Conservation (phyloP, 35 echinoderm and acorn worm genomes). For the Apostichopus parvimensis region DNA sequence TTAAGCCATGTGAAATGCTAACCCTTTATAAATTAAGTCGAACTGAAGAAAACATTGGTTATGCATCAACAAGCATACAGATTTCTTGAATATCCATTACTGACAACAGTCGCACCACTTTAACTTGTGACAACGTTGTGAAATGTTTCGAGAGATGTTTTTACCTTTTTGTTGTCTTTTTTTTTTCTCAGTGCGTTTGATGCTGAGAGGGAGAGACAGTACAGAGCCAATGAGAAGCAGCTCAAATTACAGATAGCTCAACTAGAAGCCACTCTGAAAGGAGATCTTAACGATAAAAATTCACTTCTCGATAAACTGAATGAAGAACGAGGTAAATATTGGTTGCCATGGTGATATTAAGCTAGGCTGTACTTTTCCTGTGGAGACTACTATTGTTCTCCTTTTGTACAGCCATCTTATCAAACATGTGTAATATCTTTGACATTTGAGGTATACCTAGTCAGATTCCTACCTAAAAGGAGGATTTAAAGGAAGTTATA, state of each 20-base stretch:
- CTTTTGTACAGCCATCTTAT: no score
- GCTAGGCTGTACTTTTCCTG: no score
- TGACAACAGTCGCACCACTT: not conserved
- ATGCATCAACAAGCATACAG: no score
- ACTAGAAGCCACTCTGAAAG: slow-evolving; percentile 95
- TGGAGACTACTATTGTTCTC: no score
- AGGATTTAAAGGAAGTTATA: no score
- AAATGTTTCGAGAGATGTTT: not conserved
- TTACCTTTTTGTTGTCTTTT: slow-evolving; percentile 19
- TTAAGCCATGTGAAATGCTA: no score
- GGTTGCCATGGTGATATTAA: not conserved
- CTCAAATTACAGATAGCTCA: slow-evolving; percentile 96
- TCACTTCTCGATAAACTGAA: slow-evolving; percentile 98
- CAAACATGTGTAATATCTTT: no score
- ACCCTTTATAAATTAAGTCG: no score
- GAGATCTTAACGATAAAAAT: slow-evolving; percentile 98
- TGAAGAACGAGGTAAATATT: slow-evolving; percentile 87
- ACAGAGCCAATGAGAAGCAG: slow-evolving; percentile 98
- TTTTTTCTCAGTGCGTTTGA: slow-evolving; percentile 89
- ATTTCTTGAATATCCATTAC: not conserved
- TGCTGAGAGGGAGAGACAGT: slow-evolving; percentile 96
- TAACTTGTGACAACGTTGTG: no score
- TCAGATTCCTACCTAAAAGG: no score
- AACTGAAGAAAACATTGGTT: no score
- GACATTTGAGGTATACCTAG: no score